Percentiles rank a stretch among this genome's conserved stretches.
Evolutionary conservation across 30 jellyfish, hydroid and myxozoan species (phyloP).

Genomic region (Chrysaora quinquecirrha): DNA sequence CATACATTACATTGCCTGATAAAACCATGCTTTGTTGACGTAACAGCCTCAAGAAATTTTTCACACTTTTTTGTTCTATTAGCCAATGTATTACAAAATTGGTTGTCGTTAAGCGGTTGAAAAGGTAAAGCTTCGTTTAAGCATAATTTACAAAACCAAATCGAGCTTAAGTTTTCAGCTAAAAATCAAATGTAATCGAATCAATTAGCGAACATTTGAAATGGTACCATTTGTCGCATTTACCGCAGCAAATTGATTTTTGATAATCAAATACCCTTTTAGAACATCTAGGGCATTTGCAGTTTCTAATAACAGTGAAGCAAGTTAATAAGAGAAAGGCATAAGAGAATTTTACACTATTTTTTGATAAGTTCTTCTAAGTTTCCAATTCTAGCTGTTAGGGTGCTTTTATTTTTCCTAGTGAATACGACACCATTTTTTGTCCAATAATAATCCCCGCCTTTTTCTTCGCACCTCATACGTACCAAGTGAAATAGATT

Average conservation of each 20-base stretch:
- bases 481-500: neutral
- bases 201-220: neutral
- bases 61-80: neutral
- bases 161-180: constrained; percentile 6
- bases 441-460: constrained; percentile 19
- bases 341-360: neutral
- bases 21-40: neutral
- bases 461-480: neutral
- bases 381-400: neutral
- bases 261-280: constrained; percentile 4
- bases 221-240: neutral
- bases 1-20: constrained; percentile 4
- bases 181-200: neutral
- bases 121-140: constrained; percentile 1
- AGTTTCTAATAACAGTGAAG: neutral
- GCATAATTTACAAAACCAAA: neutral
- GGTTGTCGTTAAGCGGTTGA: constrained; percentile 2
- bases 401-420: neutral
- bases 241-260: constrained; percentile 3
- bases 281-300: neutral
- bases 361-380: constrained; percentile 1
- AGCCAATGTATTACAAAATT: neutral
- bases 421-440: constrained; percentile 25
- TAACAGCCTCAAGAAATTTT: neutral
- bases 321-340: neutral